phyloP scores from a whole-genome alignment of 2,113 vertebrate species.

The Agapornis roseicollis region DNA sequence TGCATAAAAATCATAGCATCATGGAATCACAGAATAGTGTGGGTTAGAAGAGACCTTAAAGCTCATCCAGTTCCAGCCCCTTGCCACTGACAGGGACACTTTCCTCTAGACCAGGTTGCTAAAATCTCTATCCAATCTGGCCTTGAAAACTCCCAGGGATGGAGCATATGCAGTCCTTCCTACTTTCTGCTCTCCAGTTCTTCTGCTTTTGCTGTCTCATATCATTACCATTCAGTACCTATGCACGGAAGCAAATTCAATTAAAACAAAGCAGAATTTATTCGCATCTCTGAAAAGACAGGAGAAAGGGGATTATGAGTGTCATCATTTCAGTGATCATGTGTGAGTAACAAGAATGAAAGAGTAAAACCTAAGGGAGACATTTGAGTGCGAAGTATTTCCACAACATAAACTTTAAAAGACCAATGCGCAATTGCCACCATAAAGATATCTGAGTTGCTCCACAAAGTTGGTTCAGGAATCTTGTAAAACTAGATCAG shows the following conservation, averaged over 20 bases:
- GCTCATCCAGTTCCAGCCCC: not conserved
- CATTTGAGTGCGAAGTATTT: not conserved
- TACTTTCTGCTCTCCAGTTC: not conserved
- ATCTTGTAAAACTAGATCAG: not conserved
- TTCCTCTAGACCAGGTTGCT: not conserved
- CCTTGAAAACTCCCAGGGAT: not conserved
- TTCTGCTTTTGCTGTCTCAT: not conserved
- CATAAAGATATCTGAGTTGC: not conserved
- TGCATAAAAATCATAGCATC: not conserved
- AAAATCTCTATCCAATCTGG: not conserved
- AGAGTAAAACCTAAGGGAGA: not conserved
- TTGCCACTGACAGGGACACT: not conserved
- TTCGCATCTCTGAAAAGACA: not conserved
- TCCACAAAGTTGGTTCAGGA: not conserved
- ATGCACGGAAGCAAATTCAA: not conserved
- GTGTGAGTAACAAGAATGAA: not conserved
- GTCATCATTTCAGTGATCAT: not conserved
- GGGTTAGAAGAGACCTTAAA: not conserved
- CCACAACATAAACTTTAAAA: not conserved
- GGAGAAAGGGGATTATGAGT: not conserved
- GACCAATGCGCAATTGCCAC: not conserved
- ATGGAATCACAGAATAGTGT: not conserved
- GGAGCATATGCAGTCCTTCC: not conserved
- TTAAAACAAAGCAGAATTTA: not conserved
- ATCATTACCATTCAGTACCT: not conserved